phyloP scores from a whole-genome alignment of 2,797 vertebrate species.

The Spinus pinus region DNA sequence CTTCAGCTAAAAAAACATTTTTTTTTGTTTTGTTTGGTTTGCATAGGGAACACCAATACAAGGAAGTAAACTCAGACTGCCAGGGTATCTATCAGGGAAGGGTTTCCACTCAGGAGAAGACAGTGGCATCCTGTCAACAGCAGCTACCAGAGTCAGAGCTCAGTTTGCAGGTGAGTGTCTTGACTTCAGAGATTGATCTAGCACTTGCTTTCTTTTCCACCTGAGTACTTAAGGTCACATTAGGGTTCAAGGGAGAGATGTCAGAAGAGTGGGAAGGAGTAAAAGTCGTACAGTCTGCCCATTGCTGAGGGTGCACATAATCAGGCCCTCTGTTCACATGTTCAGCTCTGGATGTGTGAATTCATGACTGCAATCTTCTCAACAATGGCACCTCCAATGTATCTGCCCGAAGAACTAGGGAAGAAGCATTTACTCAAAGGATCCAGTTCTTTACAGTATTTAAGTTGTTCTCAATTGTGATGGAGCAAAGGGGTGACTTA shows the following conservation, averaged over 20 bases:
- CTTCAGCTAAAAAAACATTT: background rate
- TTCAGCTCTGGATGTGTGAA: background rate
- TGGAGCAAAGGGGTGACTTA: background rate
- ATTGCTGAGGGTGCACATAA: background rate
- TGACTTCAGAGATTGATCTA: background rate
- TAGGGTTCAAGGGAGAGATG: background rate
- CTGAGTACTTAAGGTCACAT: background rate
- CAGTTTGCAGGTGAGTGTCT: conserved; percentile 84
- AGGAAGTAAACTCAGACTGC: conserved; percentile 94
- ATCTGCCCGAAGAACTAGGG: background rate
- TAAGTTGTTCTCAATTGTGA: background rate
- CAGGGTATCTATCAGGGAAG: conserved; percentile 97
- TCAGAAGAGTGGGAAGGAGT: background rate
- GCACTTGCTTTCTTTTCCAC: background rate
- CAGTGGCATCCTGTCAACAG: conserved; percentile 86
- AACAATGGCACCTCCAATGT: background rate
- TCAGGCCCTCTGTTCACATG: background rate
- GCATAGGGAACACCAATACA: conserved; percentile 89
- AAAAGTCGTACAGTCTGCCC: background rate
- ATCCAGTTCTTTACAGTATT: background rate
- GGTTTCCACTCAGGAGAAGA: conserved; percentile 95
- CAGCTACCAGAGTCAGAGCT: conserved; percentile 87
- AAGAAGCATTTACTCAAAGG: background rate
- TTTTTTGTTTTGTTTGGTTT: background rate
- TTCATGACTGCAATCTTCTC: background rate